Base-by-base conservation (phyloP, 2,888 invertebrate genomes). In the Cryptus viduatorius region DNA sequence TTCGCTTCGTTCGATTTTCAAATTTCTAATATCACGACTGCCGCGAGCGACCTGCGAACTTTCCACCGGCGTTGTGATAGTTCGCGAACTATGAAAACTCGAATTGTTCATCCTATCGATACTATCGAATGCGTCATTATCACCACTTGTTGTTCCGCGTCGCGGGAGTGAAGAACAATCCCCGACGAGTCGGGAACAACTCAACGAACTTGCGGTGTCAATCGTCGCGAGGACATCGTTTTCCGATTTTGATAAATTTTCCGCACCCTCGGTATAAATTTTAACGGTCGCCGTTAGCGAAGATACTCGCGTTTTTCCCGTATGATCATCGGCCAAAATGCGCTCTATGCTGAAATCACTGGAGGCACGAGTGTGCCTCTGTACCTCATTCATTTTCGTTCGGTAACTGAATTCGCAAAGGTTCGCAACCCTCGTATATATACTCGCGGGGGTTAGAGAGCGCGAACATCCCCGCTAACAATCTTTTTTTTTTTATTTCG, bases 331-430 rank as follows among this genome's bases (percentile, higher is more conserved):
- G 14, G 90, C 77, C 24, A 93, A 89, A 29, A 93, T 92, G 16
- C 90, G 87, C 37, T 90, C 91, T 77, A 92, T 93, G 80, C 92
- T 92, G 73, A 93, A 93, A 71, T 93, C 92, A 78, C 90, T 93
- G 50, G 84, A 84, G 8, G 79, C 79, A 71, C 87, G 87, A 3
- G 86, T 76, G 10, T 81, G 80, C 46, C 79, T 82, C 19, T 84
- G 88, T 78, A 86, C 80, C 81, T 87, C 90, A 88, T 88, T 92
- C 93, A 92, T 93, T 86, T 88, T 88, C 77, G 79, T 56, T 72
- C 29, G 19, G 19, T 82, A 85, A 92, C 92, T 91, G 89, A 91
- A 88, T 69, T 67, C 53, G 61, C 79, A n/a, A 80, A 75, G 72
- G 72, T 77, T 76, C 37, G n/a, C 79, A 73, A 81, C 85, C 87